Evolutionary conservation across 1,140 invertebrate genomes (phyloP), one percentile per base, ranked within the genome.

Genomic region (Maconellicoccus hirsutus): DNA sequence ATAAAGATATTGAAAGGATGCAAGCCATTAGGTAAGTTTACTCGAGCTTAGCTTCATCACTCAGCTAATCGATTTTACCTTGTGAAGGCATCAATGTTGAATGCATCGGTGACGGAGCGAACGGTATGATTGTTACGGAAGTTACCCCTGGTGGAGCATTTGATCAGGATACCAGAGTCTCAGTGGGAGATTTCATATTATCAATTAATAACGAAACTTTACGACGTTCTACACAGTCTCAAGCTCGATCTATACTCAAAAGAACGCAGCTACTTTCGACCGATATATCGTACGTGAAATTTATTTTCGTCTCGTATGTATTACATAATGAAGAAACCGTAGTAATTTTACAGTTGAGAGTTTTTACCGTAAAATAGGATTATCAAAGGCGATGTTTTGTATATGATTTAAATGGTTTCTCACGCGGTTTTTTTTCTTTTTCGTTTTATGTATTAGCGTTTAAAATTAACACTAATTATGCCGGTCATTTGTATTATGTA

Each of bases 181-280:
- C 80, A 42, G 78, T 81, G 14, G 82, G 81, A 4, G 82, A 83
- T 72, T 80, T 79, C 71, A 72, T 85, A 39, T 73, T 83, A 1
- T 76, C 81, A 14, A 79, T 89, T 38, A 89, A 89, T 77, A 83
- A 85, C 76, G 87, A 89, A 80, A 83, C 78, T 73, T 79, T 89
- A 74, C 79, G 86, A 27, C 82, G 82, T 73, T 82, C 84, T 6
- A 86, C 83, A 0, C 84, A 84, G 74, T 81, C 85, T 6, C 86
- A 89, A 79, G 86, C 85, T 6, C 76, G 84, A 73, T 83, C 86
- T 8, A 86, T 89, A 42, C 78, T 89, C 14, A 77, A 84, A 22
- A 75, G 86, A 70, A 83, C 84, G 7, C 84, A 86, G 73, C 79
- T 88, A 3, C 79, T 86, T 71, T 77, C 77, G 10, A 77, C 78